phyloP scores from a whole-genome alignment of 1,140 invertebrate species.

The Bicyclus anynana region DNA sequence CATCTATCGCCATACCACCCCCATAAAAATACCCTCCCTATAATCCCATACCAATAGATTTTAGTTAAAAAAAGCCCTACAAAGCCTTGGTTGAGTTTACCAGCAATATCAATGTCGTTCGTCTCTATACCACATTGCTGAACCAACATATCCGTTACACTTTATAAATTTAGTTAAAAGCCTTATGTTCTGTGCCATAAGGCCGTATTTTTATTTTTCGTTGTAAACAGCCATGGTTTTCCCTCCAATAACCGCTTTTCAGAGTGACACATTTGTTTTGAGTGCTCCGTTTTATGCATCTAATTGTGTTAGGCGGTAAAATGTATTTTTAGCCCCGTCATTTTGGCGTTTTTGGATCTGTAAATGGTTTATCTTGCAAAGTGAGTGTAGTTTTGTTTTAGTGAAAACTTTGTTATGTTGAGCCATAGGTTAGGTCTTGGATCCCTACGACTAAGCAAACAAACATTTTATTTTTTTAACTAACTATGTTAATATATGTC shows the following conservation, averaged over 20 bases:
- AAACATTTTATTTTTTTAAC: background rate
- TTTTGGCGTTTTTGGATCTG: background rate
- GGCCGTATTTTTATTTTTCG: background rate
- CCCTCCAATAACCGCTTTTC: constrained; percentile 16
- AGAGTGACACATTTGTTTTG: constrained; percentile 17
- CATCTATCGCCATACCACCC: too few species aligned
- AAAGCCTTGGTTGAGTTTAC: constrained; percentile 12
- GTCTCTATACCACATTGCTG: constrained; percentile 11
- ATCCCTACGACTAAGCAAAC: too few species aligned
- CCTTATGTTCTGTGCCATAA: background rate
- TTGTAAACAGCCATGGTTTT: background rate
- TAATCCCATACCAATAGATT: background rate
- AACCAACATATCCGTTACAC: background rate
- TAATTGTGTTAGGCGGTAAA: constrained; percentile 3
- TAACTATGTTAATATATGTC: background rate
- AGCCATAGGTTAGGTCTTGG: background rate
- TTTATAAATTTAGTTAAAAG: background rate
- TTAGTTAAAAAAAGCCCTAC: background rate
- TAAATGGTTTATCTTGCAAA: constrained; percentile 5
- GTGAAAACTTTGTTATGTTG: background rate
- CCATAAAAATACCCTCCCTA: background rate
- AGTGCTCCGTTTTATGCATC: constrained; percentile 5
- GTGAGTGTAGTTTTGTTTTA: background rate
- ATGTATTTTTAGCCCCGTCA: constrained; percentile 1
- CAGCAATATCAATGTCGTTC: constrained; percentile 20